Evolutionary conservation across 2,797 vertebrate species (phyloP).

Genomic region (Sebastes oblongus): DNA sequence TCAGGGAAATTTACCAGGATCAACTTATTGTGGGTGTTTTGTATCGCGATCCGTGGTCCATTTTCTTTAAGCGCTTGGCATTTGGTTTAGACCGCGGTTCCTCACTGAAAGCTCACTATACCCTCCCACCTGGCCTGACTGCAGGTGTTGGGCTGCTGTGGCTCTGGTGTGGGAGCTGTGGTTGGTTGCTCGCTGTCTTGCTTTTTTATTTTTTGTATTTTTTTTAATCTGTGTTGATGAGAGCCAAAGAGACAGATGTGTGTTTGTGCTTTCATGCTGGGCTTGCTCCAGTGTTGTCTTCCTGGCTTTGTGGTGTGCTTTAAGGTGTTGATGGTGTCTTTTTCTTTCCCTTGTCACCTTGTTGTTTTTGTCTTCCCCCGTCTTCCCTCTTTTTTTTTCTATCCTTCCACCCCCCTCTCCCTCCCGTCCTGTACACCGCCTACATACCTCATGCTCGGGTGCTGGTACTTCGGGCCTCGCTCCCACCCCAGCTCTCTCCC

Average conservation of each 20-base stretch:
- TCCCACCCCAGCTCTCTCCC: constrained; percentile 76
- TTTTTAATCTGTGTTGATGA: constrained; percentile 12
- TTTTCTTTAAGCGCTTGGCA: neutral
- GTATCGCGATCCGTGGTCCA: rapidly evolving
- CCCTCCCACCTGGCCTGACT: constrained; percentile 28
- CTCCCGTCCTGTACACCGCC: constrained; percentile 54
- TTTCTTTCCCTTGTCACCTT: constrained; percentile 82
- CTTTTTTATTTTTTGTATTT: constrained; percentile 5
- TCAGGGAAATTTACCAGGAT: too few relatives aligned
- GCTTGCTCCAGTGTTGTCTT: constrained; percentile 74
- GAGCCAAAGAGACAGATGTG: constrained; percentile 19
- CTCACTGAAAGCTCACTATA: constrained; percentile 25
- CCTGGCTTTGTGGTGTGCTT: constrained; percentile 81
- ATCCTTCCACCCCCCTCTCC: constrained; percentile 8
- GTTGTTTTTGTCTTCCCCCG: constrained; percentile 58
- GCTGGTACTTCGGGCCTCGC: constrained; percentile 72
- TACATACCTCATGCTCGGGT: constrained; percentile 64
- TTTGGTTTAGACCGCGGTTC: constrained; percentile 15
- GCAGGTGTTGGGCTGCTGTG: constrained; percentile 34
- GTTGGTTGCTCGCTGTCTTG: constrained; percentile 28
- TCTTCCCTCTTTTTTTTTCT: constrained; percentile 13
- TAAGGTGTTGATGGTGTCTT: constrained; percentile 85
- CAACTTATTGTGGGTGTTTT: too few relatives aligned
- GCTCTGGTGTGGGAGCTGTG: constrained; percentile 14
- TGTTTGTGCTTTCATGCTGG: constrained; percentile 58